These are phyloP conservation scores for Dasyornis broadbenti DNA, from an alignment of 2,113 vertebrate genomes.

Conservation along the genomic window DNA sequence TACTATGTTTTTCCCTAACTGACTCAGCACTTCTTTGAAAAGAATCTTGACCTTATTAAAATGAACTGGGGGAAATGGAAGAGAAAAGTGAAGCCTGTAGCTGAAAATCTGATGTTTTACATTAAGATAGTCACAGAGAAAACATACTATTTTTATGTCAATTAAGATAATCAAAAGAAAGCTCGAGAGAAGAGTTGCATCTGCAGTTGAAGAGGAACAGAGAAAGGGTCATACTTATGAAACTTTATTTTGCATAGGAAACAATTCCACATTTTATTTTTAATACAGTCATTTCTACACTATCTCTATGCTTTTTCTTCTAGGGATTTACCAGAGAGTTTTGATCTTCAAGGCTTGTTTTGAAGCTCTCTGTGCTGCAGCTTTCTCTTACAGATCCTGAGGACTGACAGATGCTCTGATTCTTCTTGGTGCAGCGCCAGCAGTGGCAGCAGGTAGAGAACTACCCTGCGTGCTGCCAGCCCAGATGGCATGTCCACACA, in stretches of 20 bases:
- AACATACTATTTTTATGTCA: background rate
- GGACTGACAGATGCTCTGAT: conserved; percentile 6
- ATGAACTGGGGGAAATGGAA: background rate
- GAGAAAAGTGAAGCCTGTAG: background rate
- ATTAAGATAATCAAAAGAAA: background rate
- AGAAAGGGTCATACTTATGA: background rate
- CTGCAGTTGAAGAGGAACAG: background rate
- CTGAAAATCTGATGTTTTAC: background rate
- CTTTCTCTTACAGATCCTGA: background rate
- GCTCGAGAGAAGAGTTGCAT: background rate
- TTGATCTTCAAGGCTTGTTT: background rate
- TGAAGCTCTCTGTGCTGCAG: background rate
- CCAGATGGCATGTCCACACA: conserved; percentile 36
- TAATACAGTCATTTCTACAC: background rate
- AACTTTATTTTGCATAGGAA: background rate
- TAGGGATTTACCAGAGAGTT: background rate
- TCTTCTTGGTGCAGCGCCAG: conserved; percentile 12
- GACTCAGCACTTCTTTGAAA: background rate
- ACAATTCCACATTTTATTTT: background rate
- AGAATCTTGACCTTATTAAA: background rate
- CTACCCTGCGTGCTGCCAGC: fast-evolving
- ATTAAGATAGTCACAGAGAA: background rate
- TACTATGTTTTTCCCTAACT: background rate
- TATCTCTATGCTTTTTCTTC: background rate
- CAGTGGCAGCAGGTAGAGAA: conserved; percentile 26